These are phyloP conservation scores for Trialeurodes vaporariorum DNA, from an alignment of 1,140 invertebrate species.

Conservation along the genomic window DNA sequence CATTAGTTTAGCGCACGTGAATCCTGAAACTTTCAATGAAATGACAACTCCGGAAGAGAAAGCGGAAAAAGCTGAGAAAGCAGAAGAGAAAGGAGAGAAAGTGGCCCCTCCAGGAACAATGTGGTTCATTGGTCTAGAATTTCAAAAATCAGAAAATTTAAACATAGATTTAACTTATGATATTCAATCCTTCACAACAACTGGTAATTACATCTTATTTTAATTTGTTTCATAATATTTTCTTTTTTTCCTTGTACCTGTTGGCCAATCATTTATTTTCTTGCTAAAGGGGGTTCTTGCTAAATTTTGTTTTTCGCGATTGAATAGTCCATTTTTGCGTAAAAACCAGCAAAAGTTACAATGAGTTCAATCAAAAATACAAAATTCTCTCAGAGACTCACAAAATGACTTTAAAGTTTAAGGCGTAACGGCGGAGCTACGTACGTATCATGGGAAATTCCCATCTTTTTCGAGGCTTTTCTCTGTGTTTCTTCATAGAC, in stretches of 20 bases:
- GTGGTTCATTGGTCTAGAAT: slow-evolving; percentile 95
- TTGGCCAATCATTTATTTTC: background rate
- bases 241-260: too few species aligned
- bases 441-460: too few species aligned
- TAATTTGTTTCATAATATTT: background rate
- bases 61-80: slow-evolving; percentile 21
- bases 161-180: slow-evolving; percentile 90
- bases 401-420: too few species aligned
- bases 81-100: slow-evolving; percentile 37
- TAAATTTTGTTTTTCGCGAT: background rate
- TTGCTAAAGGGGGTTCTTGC: background rate
- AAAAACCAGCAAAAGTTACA: too few species aligned
- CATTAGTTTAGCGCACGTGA: slow-evolving; percentile 87
- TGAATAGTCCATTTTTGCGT: too few species aligned
- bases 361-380: too few species aligned
- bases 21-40: slow-evolving; percentile 68
- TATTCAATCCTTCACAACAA: slow-evolving; percentile 77
- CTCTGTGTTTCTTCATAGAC: too few species aligned
- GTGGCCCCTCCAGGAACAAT: slow-evolving; percentile 52
- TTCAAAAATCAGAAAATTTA: slow-evolving; percentile 71
- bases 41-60: slow-evolving; percentile 3
- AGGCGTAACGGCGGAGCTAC: too few species aligned
- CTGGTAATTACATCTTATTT: slow-evolving; percentile 36
- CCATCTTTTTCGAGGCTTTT: too few species aligned
- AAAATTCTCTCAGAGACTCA: too few species aligned